phyloP scores from a whole-genome alignment of 2,797 vertebrate species.

The Parambassis ranga region DNA sequence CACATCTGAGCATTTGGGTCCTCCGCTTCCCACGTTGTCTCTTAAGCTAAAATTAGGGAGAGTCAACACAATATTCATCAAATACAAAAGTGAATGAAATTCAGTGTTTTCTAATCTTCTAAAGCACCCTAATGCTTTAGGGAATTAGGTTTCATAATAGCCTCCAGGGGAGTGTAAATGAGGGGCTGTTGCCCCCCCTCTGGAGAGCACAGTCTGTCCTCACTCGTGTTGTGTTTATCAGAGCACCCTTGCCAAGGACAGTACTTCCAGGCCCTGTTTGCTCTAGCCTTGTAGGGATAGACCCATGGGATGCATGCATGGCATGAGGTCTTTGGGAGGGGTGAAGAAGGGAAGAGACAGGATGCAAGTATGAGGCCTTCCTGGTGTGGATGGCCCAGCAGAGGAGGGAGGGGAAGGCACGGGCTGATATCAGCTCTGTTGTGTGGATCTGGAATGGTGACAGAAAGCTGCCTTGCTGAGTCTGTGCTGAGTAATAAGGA shows the following conservation, averaged over 20 bases:
- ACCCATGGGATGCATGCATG: constrained; percentile 32
- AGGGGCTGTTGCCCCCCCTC: constrained; percentile 17
- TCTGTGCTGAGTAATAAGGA: constrained; percentile 42
- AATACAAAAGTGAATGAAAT: neutral
- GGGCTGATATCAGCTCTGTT: constrained; percentile 2
- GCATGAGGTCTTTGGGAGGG: constrained; percentile 7
- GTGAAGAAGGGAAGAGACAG: constrained; percentile 6
- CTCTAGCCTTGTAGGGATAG: constrained; percentile 73
- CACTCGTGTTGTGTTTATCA: constrained; percentile 53
- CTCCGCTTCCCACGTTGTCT: constrained; percentile 38
- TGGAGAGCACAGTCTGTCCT: constrained; percentile 64
- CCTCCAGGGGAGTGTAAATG: constrained; percentile 32
- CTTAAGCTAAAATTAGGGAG: neutral
- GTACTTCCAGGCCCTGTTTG: constrained; percentile 59
- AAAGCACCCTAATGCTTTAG: constrained; percentile 33
- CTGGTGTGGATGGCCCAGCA: neutral
- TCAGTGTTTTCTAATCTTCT: constrained; percentile 17
- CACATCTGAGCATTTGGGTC: constrained; percentile 22
- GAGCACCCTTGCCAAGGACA: constrained; percentile 68
- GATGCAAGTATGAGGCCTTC: neutral
- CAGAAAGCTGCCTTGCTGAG: constrained; percentile 21
- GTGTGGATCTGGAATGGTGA: constrained; percentile 17
- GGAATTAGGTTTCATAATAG: constrained; percentile 59
- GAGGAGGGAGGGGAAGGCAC: neutral
- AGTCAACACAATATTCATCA: neutral